phyloP scores from a whole-genome alignment of 2,888 invertebrate genomes.

The Lochmaea crataegi region DNA sequence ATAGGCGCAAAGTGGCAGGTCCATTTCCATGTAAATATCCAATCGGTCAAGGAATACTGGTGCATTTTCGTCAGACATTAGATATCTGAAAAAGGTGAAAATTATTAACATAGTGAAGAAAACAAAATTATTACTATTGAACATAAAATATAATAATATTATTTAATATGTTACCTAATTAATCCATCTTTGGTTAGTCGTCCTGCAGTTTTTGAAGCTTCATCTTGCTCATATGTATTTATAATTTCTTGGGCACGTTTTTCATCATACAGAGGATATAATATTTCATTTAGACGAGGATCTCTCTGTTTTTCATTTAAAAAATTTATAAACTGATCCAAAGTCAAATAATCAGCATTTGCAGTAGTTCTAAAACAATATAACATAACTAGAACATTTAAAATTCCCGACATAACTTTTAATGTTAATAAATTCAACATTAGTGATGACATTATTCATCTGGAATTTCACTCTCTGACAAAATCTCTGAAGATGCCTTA shows the following conservation, averaged over 20 bases:
- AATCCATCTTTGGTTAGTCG: slow-evolving; percentile 94
- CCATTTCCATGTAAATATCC: slow-evolving; percentile 99
- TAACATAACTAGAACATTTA: background rate
- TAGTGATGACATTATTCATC: too few species aligned
- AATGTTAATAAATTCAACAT: too few species aligned
- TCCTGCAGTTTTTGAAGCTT: slow-evolving; percentile 77
- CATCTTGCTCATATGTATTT: slow-evolving; percentile 89
- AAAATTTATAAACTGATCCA: slow-evolving; percentile 91
- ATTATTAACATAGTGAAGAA: too few species aligned
- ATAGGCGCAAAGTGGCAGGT: slow-evolving; percentile 97
- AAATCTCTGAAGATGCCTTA: too few species aligned
- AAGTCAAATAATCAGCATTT: slow-evolving; percentile 86
- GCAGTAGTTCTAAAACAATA: slow-evolving; percentile 80
- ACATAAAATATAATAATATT: slow-evolving; percentile 5
- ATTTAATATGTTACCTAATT: slow-evolving; percentile 71
- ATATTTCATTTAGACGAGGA: slow-evolving; percentile 97
- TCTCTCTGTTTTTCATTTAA: slow-evolving; percentile 98
- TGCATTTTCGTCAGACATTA: slow-evolving; percentile 99
- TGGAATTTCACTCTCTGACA: too few species aligned
- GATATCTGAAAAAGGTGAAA: slow-evolving; percentile 69
- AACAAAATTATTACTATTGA: too few species aligned
- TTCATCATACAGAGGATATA: slow-evolving; percentile 96
- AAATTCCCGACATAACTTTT: too few species aligned
- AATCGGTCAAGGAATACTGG: slow-evolving; percentile 98
- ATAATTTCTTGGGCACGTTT: slow-evolving; percentile 94